Evolutionary conservation across 2,113 vertebrate species (phyloP).

Genomic region (Limnothrissa miodon): DNA sequence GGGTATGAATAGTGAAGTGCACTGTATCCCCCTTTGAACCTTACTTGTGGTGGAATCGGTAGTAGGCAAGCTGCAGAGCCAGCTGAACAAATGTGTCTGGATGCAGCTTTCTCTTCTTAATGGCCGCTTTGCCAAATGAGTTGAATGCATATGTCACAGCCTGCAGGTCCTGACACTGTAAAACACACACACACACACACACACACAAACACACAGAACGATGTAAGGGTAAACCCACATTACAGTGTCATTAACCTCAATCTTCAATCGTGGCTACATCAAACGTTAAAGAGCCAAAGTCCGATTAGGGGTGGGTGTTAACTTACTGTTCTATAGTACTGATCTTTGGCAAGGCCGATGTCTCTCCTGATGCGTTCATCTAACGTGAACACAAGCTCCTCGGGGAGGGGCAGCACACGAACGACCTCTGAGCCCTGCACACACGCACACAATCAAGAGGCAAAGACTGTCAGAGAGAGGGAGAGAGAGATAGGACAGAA

Average conservation of each 20-base stretch:
- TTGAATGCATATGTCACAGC: slow-evolving; percentile 79
- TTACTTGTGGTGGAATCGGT: slow-evolving; percentile 80
- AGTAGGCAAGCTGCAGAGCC: slow-evolving; percentile 88
- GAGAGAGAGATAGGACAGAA: neutral
- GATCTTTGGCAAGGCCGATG: slow-evolving; percentile 75
- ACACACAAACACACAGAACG: neutral
- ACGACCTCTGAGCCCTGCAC: slow-evolving; percentile 79
- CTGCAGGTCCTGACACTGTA: slow-evolving; percentile 81
- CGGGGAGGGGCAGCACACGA: slow-evolving; percentile 74
- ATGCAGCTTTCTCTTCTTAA: slow-evolving; percentile 82
- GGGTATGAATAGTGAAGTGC: neutral
- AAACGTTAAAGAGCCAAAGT: neutral
- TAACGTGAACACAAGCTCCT: slow-evolving; percentile 87
- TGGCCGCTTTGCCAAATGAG: slow-evolving; percentile 83
- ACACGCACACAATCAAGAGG: slow-evolving; percentile 4
- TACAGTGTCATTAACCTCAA: no score
- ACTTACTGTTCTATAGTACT: slow-evolving; percentile 78
- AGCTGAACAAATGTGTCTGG: slow-evolving; percentile 93
- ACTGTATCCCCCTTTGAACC: slow-evolving; percentile 11
- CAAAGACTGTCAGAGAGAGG: neutral
- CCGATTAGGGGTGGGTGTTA: neutral
- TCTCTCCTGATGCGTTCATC: slow-evolving; percentile 74
- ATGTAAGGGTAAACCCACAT: neutral
- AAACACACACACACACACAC: neutral
- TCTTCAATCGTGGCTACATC: neutral